Evolutionary conservation across 2,113 vertebrate genomes (phyloP).

Genomic region (Conger conger): DNA sequence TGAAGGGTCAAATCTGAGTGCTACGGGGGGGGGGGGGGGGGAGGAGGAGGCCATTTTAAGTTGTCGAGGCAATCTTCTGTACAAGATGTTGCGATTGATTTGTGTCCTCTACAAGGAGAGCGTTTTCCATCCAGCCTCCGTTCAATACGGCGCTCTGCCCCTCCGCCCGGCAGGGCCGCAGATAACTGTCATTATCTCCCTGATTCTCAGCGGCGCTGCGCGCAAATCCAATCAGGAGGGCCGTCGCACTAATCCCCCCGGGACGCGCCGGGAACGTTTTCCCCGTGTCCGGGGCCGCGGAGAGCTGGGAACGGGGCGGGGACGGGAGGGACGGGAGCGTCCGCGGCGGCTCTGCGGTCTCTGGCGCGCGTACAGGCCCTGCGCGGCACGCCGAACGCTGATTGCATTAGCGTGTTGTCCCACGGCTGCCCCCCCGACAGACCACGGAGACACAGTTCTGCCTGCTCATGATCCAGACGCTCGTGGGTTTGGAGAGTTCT

Average conservation of each 20-base stretch:
- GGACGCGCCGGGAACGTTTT: background rate
- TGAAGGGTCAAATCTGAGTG: background rate
- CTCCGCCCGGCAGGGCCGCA: background rate
- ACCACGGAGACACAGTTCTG: background rate
- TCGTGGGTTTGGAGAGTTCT: background rate
- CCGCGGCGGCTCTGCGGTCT: no score
- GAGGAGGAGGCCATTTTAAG: background rate
- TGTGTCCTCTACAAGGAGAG: background rate
- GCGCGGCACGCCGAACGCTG: background rate
- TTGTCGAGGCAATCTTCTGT: background rate
- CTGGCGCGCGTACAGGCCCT: background rate
- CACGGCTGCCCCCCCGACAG: background rate
- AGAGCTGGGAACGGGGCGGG: background rate
- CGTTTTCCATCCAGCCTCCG: background rate
- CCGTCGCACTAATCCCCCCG: background rate
- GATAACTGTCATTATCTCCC: constrained; percentile 16
- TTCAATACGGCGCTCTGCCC: background rate
- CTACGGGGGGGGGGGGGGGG: background rate
- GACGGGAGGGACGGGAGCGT: no score
- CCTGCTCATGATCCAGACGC: background rate
- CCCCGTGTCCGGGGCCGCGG: background rate
- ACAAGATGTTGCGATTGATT: constrained; percentile 5
- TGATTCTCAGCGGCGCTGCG: background rate
- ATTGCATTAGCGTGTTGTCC: constrained; percentile 12
- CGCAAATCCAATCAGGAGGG: background rate